Evolutionary conservation across 2,888 invertebrate species (phyloP), one percentile per base, ranked within the genome.

Genomic region (Selenia dentaria): DNA sequence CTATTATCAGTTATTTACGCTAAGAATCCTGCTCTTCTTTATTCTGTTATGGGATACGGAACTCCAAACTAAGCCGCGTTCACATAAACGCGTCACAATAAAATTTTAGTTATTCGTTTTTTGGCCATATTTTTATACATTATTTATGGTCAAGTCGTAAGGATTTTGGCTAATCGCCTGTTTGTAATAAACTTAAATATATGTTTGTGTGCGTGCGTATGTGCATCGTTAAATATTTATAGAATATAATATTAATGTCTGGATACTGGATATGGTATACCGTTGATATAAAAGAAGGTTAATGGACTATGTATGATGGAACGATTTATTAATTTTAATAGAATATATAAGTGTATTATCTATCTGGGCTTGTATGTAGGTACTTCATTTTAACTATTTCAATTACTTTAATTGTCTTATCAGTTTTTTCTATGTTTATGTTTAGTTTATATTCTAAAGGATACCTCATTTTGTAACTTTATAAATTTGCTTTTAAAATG

Each of bases 111-210:
- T 73, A 77, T 79, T 70, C 59, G 46, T 67, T 68, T 74, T 69
- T 70, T 67, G 62, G 64, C 62, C 64, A 62, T 64, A 69, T 67
- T 76, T 79, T 79, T 79, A 76, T 65, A 57, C 57, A 72, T 77
- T 78, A 79, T 83, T 82, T 82, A 84, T 65, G 79, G 77, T 71
- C 70, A 67, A 70, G 69, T 74, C 76, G 68, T 81, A 77, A 76
- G 76, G 72, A 70, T 80, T 77, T 72, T 59, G 64, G 70, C 83
- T 83, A 85, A 84, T 84, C 84, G 82, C 75, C 72, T 60, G 62
- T 55, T 68, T 54, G 67, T 72, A 67, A 74, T 79, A 66, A 71
- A 69, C 56, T 64, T 59, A 62, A 66, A 71, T 68, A 67, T n/a
- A n/a, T 60, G 61, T 67, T 69, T 64, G 67, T 66, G 68, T 72